A percentile compares a stretch with the other conserved stretches of the same genome.
Conservation (phyloP, 1,140 invertebrate genomes). For the Probaryconus sp. region DNA sequence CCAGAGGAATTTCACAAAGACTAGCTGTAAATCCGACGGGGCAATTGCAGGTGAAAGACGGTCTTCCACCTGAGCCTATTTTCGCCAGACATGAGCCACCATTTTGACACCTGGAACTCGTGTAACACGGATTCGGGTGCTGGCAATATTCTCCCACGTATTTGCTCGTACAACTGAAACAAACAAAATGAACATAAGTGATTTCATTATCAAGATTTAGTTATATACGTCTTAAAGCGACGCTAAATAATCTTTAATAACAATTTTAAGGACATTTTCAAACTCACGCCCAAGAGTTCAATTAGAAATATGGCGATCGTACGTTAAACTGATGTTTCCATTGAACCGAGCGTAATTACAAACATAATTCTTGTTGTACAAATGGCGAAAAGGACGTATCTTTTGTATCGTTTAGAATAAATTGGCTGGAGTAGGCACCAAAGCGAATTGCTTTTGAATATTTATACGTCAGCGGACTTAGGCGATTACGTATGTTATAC, state of each 20-base stretch:
- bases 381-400: conserved; percentile 16
- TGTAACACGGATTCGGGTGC: conserved; percentile 93
- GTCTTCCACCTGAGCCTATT: conserved; percentile 82
- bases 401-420: too few relatives aligned
- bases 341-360: conserved; percentile 34
- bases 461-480: conserved; percentile 49
- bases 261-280: too few relatives aligned
- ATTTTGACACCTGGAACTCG: conserved; percentile 92
- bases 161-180: conserved; percentile 92
- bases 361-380: conserved; percentile 6
- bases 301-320: too few relatives aligned
- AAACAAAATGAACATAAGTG: conserved; percentile 66
- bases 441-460: conserved; percentile 51
- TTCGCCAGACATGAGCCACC: conserved; percentile 92
- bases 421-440: conserved; percentile 26
- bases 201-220: too few relatives aligned
- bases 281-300: too few relatives aligned
- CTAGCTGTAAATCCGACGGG: conserved; percentile 94
- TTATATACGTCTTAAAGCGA: too few relatives aligned
- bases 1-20: conserved; percentile 93
- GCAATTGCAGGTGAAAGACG: conserved; percentile 91
- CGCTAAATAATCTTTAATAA: too few relatives aligned
- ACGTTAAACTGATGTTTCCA: conserved; percentile 20
- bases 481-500: conserved; percentile 61
- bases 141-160: conserved; percentile 97